Conservation (phyloP, 2,797 vertebrate genomes). For the Esox masquinongy region DNA sequence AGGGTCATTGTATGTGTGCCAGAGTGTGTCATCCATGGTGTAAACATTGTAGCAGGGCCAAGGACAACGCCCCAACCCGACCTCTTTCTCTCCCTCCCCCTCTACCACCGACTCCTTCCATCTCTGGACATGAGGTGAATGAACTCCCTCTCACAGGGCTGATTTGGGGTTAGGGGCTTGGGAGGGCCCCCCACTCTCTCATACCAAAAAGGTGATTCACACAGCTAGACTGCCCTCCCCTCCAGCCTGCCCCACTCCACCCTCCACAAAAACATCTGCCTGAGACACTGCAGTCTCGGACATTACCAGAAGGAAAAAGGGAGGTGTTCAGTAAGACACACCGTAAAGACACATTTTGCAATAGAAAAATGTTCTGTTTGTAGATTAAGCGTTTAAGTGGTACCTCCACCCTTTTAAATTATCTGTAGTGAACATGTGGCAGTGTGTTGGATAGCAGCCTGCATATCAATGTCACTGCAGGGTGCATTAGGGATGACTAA, state of each 20-base stretch:
- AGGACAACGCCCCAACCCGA: conserved; percentile 26
- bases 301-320: not conserved
- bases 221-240: not conserved
- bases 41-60: conserved; percentile 38
- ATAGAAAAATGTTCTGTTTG: not conserved
- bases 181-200: not conserved
- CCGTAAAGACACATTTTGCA: not conserved
- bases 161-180: conserved; percentile 2
- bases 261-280: conserved; percentile 18
- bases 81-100: not conserved
- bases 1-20: not conserved
- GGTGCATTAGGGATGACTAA: not conserved
- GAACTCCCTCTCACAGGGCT: conserved; percentile 25
- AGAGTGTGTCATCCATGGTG: conserved; percentile 6
- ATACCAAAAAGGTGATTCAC: conserved; percentile 22
- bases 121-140: conserved; percentile 28
- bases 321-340: not conserved
- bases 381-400: not conserved
- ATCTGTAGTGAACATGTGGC: not conserved
- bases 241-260: not conserved
- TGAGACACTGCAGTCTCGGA: not conserved
- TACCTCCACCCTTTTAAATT: not conserved
- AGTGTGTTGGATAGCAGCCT: not conserved
- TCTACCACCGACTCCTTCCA: not conserved
- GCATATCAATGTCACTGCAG: not conserved